Evolutionary conservation across 2,113 vertebrate species (phyloP), one percentile per base, ranked within the genome.

Genomic region (Shinisaurus crocodilurus): DNA sequence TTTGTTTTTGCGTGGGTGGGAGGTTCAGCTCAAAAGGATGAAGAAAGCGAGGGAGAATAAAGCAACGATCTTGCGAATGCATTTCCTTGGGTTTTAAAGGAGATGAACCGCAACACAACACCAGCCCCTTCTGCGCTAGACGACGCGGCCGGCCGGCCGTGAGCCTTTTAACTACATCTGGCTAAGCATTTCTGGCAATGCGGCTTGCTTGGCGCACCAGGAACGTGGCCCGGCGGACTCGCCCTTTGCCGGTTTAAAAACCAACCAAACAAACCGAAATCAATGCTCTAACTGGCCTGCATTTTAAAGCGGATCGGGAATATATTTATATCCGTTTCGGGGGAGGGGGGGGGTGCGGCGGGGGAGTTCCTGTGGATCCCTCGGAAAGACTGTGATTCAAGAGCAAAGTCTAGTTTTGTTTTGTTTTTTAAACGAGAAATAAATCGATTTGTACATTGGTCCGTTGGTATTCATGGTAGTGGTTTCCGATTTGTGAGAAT

Each of bases 51-150:
- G 93, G 89, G 94, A 91, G 95, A 96, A 96, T 96, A 97, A 97
- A 97, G 96, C 97, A 97, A 98, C 97, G 96, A 96, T 98, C 97
- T 97, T 93, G 95, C 97, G 97, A 98, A 98, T 98, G 96, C 90
- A 88, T 97, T 98, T 96, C 94, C 96, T 94, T 92, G 94, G 94
- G 96, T 94, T 96, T 96, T 96, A 94, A 96, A 96, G 82, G 92
- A 95, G 95, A 94, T 95, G 94, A 96, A 92, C 93, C 97, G 96
- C 96, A 95, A 96, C 96, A 96, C 96, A 96, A 96, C 96, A 89
- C 90, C 95, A 96, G 93, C 96, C 70, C 96, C 90, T 96, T 95
- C 94, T 94, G 94, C 96, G 43, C 45, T 29, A 45, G 32, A 27
- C 40, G n/a, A n/a, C n/a, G n/a, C n/a, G n/a, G n/a, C 9, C 6